Evolutionary conservation across 2,797 vertebrate genomes (phyloP).

Genomic region (Pangasius larnaudii): DNA sequence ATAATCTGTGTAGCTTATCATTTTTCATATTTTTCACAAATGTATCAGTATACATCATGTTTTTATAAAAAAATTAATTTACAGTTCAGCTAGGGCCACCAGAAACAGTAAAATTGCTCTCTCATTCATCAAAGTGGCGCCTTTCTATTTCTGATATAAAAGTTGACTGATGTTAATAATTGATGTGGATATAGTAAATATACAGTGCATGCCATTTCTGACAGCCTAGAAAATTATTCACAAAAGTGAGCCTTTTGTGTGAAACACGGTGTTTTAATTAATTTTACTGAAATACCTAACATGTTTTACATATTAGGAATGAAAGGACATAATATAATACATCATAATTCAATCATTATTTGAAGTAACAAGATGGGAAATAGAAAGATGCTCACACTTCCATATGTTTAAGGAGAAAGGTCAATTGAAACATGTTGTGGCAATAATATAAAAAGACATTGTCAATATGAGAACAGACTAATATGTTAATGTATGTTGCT

Average conservation of each 20-base stretch:
- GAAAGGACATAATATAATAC: background rate
- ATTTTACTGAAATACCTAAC: background rate
- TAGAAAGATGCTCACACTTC: background rate
- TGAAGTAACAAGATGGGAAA: background rate
- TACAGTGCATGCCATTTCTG: background rate
- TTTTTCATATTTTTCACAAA: background rate
- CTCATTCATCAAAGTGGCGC: constrained; percentile 14
- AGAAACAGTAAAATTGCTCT: background rate
- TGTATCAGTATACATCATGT: background rate
- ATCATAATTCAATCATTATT: background rate
- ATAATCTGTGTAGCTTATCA: background rate
- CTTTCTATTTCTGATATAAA: constrained; percentile 1
- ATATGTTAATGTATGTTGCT: background rate
- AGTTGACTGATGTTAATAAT: too few species aligned
- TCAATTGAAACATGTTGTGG: background rate
- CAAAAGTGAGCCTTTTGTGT: background rate
- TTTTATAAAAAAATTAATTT: constrained; percentile 38
- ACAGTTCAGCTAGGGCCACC: constrained; percentile 58
- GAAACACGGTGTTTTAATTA: background rate
- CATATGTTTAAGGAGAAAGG: background rate
- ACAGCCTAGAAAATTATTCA: background rate
- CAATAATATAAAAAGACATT: background rate
- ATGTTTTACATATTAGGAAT: background rate
- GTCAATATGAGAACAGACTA: background rate
- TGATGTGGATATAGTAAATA: background rate